phyloP scores from a whole-genome alignment of 2,888 invertebrate species.

The Ischnura elegans region DNA sequence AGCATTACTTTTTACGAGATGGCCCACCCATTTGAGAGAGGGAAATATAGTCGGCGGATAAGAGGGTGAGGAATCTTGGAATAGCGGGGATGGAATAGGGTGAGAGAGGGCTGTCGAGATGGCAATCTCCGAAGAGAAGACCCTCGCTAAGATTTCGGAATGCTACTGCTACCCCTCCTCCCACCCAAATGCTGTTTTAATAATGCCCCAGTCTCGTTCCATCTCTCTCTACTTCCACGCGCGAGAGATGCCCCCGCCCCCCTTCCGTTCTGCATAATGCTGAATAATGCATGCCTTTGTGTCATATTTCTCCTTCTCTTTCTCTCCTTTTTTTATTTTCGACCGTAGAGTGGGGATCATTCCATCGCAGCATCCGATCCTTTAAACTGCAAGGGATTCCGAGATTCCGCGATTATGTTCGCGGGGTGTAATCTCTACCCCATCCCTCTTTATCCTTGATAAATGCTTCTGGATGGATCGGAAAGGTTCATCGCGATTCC shows the following conservation, averaged over 20 bases:
- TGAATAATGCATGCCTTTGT: neutral
- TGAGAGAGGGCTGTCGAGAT: neutral
- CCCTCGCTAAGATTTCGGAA: neutral
- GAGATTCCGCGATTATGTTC: conserved; percentile 8
- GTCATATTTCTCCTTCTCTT: neutral
- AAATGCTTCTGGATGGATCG: too few relatives aligned
- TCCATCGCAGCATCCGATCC: neutral
- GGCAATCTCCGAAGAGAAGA: neutral
- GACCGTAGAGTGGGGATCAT: neutral
- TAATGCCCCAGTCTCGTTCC: neutral
- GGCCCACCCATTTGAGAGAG: neutral
- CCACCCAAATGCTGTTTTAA: neutral
- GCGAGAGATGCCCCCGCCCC: too few relatives aligned
- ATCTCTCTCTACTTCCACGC: neutral
- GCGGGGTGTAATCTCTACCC: neutral
- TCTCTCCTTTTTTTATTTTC: neutral
- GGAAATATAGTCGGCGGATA: neutral
- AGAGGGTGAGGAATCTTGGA: neutral
- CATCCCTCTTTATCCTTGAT: neutral
- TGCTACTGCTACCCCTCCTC: neutral
- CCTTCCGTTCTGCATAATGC: conserved; percentile 10
- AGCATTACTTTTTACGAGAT: conserved; percentile 19
- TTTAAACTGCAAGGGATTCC: neutral
- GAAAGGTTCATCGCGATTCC: neutral
- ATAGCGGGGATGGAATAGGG: too few relatives aligned